Evolutionary conservation across 2,113 vertebrate species (phyloP), one percentile per base, ranked within the genome.

Genomic region (Cromileptes altivelis): DNA sequence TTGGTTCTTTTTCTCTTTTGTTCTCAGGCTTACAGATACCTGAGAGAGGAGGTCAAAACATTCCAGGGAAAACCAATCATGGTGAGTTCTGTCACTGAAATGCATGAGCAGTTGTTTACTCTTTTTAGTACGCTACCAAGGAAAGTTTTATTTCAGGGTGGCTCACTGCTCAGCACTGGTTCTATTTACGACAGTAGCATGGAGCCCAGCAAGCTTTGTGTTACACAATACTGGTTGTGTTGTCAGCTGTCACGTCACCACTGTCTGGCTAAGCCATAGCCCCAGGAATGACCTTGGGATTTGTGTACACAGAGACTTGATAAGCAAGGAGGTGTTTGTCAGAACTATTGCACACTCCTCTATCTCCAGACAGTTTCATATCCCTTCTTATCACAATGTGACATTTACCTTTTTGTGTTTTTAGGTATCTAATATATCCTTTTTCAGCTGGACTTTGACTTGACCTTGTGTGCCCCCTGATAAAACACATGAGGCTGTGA

Each of bases 1-100:
- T 21, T 69, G 2, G 4, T 62, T 53, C 2, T 10, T 52, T n/a
- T 40, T 45, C n/a, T 33, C 47, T 53, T 69, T 90, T 83, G 67
- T 33, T 47, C 68, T 13, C 92, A 99, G 98, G 98, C 98, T 1
- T 98, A 97, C 93, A 97, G 91, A 95, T 99, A 99, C 84, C 93
- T 99, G 89, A 95, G 98, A 93, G 98, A 99, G 94, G 98, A 99
- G 96, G 98, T 99, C 76, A 99, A 99, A 96, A 96, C 94, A 53
- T 99, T 99, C 96, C 98, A 98, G 96, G 98, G 97, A 95, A 99
- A 99, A 96, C 98, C 98, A 91, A 97, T 99, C 79, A 98, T 99
- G 98, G 98, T 99, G 91, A 97, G 96, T 93, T 30, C 6, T 61
- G 30, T 37, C n/a, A 40, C 21, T 70, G 9, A 37, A 65, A 56